Evolutionary conservation across 2,113 vertebrate genomes (phyloP).

Genomic region (Apteryx owenii): DNA sequence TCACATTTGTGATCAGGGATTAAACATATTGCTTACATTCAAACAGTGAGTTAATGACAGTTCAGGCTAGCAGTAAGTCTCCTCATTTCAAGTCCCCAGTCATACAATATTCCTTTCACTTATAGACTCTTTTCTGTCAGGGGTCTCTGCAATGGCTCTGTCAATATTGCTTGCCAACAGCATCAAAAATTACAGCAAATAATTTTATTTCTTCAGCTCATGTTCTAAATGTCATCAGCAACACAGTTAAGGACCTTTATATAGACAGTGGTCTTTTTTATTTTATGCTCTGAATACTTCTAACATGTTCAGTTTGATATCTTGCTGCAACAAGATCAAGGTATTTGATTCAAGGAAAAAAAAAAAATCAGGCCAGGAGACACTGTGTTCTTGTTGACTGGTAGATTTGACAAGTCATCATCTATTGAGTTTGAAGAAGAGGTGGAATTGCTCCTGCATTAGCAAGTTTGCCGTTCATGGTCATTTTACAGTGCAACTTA

Average conservation of each 20-base stretch:
- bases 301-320: not conserved
- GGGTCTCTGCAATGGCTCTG: not conserved
- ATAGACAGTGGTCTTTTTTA: not conserved
- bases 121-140: not conserved
- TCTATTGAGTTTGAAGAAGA: not conserved
- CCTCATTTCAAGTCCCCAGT: not conserved
- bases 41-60: not conserved
- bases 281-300: not conserved
- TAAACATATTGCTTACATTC: not conserved
- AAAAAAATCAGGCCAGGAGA: not conserved
- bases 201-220: not conserved
- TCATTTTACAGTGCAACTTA: not conserved
- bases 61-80: not conserved
- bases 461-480: not conserved
- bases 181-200: not conserved
- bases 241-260: not conserved
- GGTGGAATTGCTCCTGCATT: not conserved
- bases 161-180: not conserved
- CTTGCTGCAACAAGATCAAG: not conserved
- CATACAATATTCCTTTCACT: not conserved
- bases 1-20: not conserved
- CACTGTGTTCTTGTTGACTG: not conserved
- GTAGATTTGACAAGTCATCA: not conserved
- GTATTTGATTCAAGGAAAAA: not conserved
- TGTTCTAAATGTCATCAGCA: not conserved